phyloP scores from a whole-genome alignment of 2,113 vertebrate genomes.

The Tachysurus fulvidraco region DNA sequence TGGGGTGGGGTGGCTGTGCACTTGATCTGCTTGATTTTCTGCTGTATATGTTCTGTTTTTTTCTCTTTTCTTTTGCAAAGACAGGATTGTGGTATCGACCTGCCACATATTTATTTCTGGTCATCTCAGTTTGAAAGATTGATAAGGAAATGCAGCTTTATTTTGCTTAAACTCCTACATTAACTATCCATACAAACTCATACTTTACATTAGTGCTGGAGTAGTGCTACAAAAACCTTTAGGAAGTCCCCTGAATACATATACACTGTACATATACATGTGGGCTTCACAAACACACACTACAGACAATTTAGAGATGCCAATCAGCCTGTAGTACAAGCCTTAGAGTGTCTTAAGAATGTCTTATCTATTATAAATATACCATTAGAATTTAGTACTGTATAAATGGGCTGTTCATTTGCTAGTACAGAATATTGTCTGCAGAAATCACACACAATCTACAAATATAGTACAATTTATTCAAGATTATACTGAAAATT shows the following conservation, averaged over 20 bases:
- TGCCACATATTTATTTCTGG: background rate
- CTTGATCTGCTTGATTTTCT: background rate
- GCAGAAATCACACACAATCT: background rate
- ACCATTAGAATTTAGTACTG: background rate
- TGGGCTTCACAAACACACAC: no score
- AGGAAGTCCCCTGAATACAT: background rate
- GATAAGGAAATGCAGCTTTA: background rate
- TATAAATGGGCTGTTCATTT: background rate
- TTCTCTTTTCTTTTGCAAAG: background rate
- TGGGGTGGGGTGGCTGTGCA: background rate
- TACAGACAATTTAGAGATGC: no score
- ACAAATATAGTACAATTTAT: background rate
- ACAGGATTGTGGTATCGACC: background rate
- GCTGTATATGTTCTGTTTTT: background rate
- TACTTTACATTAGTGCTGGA: background rate
- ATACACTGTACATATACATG: no score
- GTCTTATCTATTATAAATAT: background rate
- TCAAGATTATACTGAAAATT: background rate
- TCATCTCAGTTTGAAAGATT: background rate
- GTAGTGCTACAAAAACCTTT: background rate
- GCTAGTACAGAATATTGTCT: no score
- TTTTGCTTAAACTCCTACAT: background rate
- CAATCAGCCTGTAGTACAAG: no score
- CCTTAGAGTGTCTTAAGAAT: background rate
- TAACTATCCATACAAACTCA: background rate